phyloP scores from a whole-genome alignment of 2,113 vertebrate species.

The Dinomys branickii region DNA sequence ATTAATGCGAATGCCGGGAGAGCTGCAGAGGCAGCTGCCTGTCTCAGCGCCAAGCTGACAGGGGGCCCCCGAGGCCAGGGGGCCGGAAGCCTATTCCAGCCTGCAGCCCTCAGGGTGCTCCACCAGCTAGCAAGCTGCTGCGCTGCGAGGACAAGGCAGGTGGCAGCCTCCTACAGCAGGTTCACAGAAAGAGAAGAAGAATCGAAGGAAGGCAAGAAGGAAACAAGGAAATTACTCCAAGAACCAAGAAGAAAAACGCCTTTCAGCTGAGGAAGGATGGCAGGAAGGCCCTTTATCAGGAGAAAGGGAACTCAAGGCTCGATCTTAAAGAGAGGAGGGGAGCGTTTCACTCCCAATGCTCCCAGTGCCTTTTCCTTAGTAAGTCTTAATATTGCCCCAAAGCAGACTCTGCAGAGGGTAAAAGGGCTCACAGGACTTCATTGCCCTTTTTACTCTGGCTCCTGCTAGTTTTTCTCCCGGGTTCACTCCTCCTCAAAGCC shows the following conservation, averaged over 20 bases:
- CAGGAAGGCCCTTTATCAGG: not conserved
- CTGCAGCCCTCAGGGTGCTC: not conserved
- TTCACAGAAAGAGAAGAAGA: not conserved
- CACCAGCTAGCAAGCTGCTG: not conserved
- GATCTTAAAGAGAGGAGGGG: not conserved
- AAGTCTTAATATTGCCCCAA: not conserved
- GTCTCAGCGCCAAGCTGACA: not conserved
- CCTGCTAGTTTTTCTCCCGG: constrained; percentile 34
- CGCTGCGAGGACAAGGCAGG: not conserved
- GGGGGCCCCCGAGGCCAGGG: not conserved
- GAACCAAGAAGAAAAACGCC: not conserved
- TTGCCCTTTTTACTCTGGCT: not conserved
- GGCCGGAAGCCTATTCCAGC: rapidly evolving
- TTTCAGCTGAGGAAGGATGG: not conserved
- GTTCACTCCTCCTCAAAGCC: constrained; percentile 62
- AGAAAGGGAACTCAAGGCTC: not conserved
- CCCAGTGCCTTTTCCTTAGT: not conserved
- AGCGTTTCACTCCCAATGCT: not conserved
- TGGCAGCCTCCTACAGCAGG: not conserved
- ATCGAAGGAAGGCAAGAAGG: not conserved
- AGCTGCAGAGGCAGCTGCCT: not conserved
- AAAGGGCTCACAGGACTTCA: constrained; percentile 43
- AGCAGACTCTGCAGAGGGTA: not conserved
- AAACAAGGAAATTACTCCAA: not conserved
- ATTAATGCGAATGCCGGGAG: not conserved